A percentile compares a stretch with the other conserved stretches of the same genome.
phyloP scores from a whole-genome alignment of 2,113 vertebrate species.

The Mustela lutreola region DNA sequence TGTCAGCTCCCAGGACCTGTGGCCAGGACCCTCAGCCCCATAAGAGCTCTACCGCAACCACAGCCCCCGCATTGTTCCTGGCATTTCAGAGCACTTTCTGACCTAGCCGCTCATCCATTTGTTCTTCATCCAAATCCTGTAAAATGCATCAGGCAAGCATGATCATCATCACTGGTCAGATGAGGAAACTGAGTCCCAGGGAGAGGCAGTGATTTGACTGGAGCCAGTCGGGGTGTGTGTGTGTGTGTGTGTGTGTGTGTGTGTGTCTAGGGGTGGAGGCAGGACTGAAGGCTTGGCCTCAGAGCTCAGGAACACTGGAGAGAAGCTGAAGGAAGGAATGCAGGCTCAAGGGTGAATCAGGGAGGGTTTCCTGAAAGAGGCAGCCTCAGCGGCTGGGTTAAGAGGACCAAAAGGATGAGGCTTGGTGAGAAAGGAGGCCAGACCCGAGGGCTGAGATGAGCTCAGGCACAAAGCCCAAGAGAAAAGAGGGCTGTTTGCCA shows the following conservation, averaged over 20 bases:
- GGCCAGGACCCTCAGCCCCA: neutral
- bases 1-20: neutral
- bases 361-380: neutral
- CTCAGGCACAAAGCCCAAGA: neutral
- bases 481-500: neutral
- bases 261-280: neutral
- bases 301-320: neutral
- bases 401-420: neutral
- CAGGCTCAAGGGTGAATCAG: neutral
- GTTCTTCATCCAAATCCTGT: neutral
- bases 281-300: neutral
- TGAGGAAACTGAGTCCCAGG: neutral
- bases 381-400: neutral
- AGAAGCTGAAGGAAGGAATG: neutral
- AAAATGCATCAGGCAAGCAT: neutral
- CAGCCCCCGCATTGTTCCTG: neutral
- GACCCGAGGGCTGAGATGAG: neutral
- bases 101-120: neutral
- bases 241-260: no score
- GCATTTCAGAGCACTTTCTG: neutral
- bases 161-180: neutral
- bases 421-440: neutral
- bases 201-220: no score
- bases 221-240: rapidly evolving
- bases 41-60: neutral